A percentile compares a stretch with the other conserved stretches of the same genome.
These are phyloP conservation scores for Diarsia mendica DNA, from an alignment of 2,888 invertebrate genomes.

Conservation along the genomic window DNA sequence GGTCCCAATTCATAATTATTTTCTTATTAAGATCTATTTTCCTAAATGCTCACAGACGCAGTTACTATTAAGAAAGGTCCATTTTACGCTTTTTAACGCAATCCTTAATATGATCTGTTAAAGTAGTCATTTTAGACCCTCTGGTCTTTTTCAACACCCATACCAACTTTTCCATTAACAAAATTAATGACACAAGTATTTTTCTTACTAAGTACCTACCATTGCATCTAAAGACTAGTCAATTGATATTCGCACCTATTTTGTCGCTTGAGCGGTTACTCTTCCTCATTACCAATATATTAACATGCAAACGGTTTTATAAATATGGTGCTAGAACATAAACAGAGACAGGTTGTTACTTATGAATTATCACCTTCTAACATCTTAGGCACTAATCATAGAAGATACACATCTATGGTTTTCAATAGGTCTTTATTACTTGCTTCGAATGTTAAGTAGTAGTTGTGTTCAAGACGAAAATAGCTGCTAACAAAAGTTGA, in stretches of 20 bases:
- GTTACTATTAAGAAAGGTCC: no score
- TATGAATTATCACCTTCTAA: conserved; percentile 47
- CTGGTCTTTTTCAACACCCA: background rate
- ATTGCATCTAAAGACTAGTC: background rate
- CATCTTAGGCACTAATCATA: conserved; percentile 40
- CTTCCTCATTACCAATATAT: conserved; percentile 28
- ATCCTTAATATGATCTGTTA: no score
- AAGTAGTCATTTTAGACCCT: no score
- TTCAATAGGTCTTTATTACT: conserved; percentile 33
- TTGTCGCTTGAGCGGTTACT: conserved; percentile 12
- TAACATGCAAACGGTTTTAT: conserved; percentile 38
- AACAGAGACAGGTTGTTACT: conserved; percentile 46
- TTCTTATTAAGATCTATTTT: no score
- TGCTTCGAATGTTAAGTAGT: conserved; percentile 36
- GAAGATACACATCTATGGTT: conserved; percentile 47
- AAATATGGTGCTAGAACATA: conserved; percentile 43
- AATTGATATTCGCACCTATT: conserved; percentile 9
- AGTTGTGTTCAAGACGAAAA: background rate
- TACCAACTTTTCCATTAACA: background rate
- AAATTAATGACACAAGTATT: background rate
- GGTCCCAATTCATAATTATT: no score
- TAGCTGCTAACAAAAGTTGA: background rate
- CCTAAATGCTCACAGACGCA: no score
- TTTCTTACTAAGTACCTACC: background rate
- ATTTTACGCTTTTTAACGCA: no score